These are phyloP conservation scores for Phyllostomus hastatus DNA, from an alignment of 2,113 vertebrate genomes.

Conservation along the genomic window DNA sequence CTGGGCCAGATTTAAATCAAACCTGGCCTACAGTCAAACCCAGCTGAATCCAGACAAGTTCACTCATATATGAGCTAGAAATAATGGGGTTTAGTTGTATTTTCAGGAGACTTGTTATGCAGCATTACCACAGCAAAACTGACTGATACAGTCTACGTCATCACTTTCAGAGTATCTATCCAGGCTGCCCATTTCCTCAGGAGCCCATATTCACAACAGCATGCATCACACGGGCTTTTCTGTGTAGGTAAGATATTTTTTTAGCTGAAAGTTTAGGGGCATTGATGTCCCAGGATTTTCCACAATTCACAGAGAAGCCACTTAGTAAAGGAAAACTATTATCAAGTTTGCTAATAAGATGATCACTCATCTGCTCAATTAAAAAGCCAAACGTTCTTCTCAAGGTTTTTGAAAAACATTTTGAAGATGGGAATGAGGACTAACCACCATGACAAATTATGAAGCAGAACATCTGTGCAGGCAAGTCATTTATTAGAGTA, in stretches of 20 bases:
- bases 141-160: not conserved
- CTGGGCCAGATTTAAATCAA: not conserved
- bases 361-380: constrained; percentile 42
- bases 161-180: not conserved
- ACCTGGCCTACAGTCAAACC: not conserved
- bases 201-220: not conserved
- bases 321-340: constrained; percentile 40
- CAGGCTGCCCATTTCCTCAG: not conserved
- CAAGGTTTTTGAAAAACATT: constrained; percentile 52
- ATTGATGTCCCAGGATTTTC: not conserved
- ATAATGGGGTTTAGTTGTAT: not conserved
- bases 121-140: not conserved
- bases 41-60: not conserved
- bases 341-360: constrained; percentile 57
- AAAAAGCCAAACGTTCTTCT: constrained; percentile 57
- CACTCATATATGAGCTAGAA: not conserved
- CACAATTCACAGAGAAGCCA: constrained; percentile 6
- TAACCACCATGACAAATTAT: constrained; percentile 21
- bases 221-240: not conserved
- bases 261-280: not conserved
- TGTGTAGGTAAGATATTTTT: constrained; percentile 1
- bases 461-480: constrained; percentile 53
- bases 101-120: not conserved
- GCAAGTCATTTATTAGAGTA: constrained; percentile 58
- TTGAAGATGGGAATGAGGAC: constrained; percentile 53